These are phyloP conservation scores for Butorides virescens DNA, from an alignment of 2,113 vertebrate genomes.

Conservation along the genomic window DNA sequence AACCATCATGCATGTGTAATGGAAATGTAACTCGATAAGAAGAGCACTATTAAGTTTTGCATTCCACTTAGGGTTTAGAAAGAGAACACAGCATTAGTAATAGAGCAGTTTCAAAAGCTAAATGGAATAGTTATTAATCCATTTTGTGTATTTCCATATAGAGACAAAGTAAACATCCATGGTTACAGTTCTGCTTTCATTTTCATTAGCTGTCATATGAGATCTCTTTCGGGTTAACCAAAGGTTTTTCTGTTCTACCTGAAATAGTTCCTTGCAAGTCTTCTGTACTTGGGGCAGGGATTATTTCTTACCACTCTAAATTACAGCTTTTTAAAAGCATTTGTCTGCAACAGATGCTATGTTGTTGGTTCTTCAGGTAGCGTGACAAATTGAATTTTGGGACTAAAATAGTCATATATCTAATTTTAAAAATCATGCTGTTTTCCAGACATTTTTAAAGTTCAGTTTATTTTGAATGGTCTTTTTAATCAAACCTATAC, in stretches of 20 bases:
- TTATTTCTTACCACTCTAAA: background rate
- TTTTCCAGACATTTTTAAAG: background rate
- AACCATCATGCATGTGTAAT: background rate
- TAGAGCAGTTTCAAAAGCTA: background rate
- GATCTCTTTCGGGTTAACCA: background rate
- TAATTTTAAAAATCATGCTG: background rate
- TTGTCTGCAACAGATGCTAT: background rate
- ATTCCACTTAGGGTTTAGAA: slow-evolving; percentile 11
- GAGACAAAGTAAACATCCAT: background rate
- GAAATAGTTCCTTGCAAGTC: background rate
- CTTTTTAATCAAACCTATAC: background rate
- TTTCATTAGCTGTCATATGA: background rate
- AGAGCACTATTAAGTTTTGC: background rate
- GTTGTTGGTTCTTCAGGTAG: background rate
- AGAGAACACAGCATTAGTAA: background rate
- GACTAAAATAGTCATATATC: background rate
- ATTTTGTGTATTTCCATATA: background rate
- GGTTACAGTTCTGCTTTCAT: background rate
- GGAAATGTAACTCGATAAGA: background rate
- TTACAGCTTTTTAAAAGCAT: background rate
- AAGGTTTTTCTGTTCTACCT: background rate
- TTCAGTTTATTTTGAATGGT: background rate
- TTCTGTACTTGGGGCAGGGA: background rate
- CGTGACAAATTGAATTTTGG: background rate
- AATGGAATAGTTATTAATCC: background rate